Percentiles rank a stretch among this genome's conserved stretches.
These are phyloP conservation scores for Heterocephalus glaber DNA, from an alignment of 2,113 vertebrate genomes.

Conservation along the genomic window DNA sequence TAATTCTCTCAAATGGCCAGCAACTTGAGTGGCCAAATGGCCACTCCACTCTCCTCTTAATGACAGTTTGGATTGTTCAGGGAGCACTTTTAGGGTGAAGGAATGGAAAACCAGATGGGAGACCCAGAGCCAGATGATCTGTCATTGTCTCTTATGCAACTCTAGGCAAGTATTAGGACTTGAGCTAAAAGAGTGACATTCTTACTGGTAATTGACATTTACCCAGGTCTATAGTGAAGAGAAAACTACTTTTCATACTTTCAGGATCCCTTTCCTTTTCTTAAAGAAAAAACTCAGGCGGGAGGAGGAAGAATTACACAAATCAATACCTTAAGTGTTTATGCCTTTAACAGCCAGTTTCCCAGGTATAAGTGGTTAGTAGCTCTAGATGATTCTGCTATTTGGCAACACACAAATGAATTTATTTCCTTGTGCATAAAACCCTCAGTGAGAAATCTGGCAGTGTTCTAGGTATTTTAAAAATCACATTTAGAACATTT, in stretches of 20 bases:
- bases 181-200: background rate
- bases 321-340: background rate
- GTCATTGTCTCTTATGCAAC: background rate
- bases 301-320: background rate
- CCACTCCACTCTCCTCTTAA: background rate
- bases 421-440: background rate
- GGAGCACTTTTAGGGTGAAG: background rate
- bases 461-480: background rate
- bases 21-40: too few relatives aligned
- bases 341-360: background rate
- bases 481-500: background rate
- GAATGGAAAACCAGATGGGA: background rate
- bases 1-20: background rate
- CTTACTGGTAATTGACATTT: background rate
- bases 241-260: background rate
- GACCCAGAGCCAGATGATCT: background rate
- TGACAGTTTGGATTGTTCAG: background rate
- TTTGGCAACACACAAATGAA: background rate
- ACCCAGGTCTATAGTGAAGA: background rate
- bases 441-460: background rate
- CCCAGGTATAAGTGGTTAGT: background rate
- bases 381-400: background rate
- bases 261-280: background rate
- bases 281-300: background rate
- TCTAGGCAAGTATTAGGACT: background rate